Percentiles rank a stretch among this genome's conserved stretches.
phyloP scores from a whole-genome alignment of 64 coral and sea anemone genomes.

The Porites lutea region DNA sequence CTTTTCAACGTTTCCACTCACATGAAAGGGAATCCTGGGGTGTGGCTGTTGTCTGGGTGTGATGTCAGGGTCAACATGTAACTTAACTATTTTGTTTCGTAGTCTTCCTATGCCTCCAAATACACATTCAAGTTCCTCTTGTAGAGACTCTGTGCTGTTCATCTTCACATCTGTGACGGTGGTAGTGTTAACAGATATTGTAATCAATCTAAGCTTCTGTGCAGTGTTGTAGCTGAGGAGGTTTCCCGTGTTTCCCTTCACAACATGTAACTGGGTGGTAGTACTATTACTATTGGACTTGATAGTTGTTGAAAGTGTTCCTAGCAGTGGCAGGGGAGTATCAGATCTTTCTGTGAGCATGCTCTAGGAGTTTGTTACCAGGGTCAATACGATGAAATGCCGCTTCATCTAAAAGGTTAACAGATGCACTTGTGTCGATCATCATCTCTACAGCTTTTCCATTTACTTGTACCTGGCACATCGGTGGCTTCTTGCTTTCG shows the following conservation, averaged over 20 bases:
- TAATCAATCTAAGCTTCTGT: background rate
- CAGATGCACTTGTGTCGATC: slow-evolving; percentile 72
- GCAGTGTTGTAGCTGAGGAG: slow-evolving; percentile 39
- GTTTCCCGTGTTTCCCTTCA: slow-evolving; percentile 30
- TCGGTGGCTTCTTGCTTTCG: slow-evolving; percentile 46
- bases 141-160: background rate
- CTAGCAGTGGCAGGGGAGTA: background rate
- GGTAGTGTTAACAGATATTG: slow-evolving; percentile 11
- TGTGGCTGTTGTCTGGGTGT: slow-evolving; percentile 45
- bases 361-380: background rate
- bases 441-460: slow-evolving; percentile 55
- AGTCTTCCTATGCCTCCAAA: slow-evolving; percentile 41
- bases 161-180: background rate
- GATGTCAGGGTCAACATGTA: slow-evolving; percentile 40
- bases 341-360: background rate
- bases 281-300: background rate
- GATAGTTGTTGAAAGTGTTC: background rate
- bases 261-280: slow-evolving; percentile 28
- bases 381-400: slow-evolving; percentile 24
- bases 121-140: slow-evolving; percentile 6
- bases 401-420: slow-evolving; percentile 58
- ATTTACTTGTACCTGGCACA: slow-evolving; percentile 44
- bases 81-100: slow-evolving; percentile 38
- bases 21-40: slow-evolving; percentile 17
- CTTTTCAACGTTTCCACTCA: slow-evolving; percentile 37